Evolutionary conservation across 2,888 invertebrate genomes (phyloP).

Genomic region (Scelioninae gen. 2): DNA sequence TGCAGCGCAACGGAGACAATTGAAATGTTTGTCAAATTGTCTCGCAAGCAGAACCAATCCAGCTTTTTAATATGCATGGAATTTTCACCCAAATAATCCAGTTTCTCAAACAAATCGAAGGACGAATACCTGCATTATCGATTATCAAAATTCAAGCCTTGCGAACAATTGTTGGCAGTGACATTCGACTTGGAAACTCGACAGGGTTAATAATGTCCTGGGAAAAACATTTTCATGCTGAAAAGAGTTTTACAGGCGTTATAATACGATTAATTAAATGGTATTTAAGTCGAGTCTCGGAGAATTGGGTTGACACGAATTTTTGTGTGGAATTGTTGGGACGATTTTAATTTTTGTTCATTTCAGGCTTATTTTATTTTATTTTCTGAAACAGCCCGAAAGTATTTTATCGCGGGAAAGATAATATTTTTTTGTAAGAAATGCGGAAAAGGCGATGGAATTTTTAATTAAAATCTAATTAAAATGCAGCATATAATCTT

Average conservation of each 20-base stretch:
- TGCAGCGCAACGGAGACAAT: constrained; percentile 44
- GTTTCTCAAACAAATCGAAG: constrained; percentile 10
- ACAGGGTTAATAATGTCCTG: no score
- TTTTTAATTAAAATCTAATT: constrained; percentile 26
- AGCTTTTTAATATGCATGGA: constrained; percentile 53
- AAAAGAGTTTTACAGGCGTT: no score
- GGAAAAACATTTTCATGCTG: no score
- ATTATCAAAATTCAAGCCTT: constrained; percentile 22
- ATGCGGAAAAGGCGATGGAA: not conserved
- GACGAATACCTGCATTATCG: constrained; percentile 19
- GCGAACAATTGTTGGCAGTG: no score
- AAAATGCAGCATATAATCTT: constrained; percentile 7
- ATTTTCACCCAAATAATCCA: constrained; percentile 32
- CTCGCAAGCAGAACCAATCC: constrained; percentile 7
- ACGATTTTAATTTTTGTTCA: no score
- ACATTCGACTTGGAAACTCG: no score
- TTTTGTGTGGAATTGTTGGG: no score
- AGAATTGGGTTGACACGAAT: no score
- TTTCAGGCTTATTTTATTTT: no score
- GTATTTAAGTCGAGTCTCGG: no score
- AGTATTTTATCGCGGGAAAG: not conserved
- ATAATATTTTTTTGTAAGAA: not conserved
- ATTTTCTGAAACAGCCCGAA: no score
- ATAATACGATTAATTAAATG: no score
- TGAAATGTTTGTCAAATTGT: constrained; percentile 47